These are phyloP conservation scores for Gryon sp. DNA, from an alignment of 1,140 invertebrate species.

Conservation along the genomic window DNA sequence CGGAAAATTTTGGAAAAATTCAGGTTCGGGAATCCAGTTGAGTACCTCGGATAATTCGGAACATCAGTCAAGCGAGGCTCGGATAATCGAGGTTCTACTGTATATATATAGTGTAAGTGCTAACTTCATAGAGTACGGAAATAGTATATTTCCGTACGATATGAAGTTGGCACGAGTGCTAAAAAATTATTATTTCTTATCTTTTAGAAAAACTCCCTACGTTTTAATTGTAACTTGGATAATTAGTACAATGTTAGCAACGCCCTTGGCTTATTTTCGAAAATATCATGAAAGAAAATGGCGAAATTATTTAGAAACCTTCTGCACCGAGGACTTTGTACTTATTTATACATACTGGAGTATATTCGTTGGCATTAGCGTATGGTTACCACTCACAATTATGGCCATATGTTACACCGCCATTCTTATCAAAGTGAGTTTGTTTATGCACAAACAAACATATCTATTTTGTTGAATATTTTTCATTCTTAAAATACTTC, in stretches of 20 bases:
- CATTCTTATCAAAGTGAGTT: conserved; percentile 83
- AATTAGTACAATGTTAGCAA: conserved; percentile 80
- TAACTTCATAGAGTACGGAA: too few relatives aligned
- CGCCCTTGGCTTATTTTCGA: conserved; percentile 84
- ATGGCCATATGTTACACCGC: conserved; percentile 85
- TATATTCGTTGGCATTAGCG: conserved; percentile 84
- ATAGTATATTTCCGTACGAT: not conserved
- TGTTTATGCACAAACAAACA: not conserved
- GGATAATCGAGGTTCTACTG: too few relatives aligned
- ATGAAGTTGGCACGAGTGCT: not conserved
- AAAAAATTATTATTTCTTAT: not conserved
- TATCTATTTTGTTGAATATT: too few relatives aligned
- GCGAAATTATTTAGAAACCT: conserved; percentile 85
- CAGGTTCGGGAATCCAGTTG: too few relatives aligned
- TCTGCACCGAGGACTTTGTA: conserved; percentile 83
- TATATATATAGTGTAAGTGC: too few relatives aligned
- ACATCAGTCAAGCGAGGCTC: too few relatives aligned
- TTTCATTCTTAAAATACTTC: too few relatives aligned
- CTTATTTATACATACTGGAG: conserved; percentile 86
- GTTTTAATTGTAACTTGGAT: conserved; percentile 86
- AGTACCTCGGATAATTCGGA: too few relatives aligned
- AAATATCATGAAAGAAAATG: conserved; percentile 84
- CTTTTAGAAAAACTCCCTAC: conserved; percentile 76
- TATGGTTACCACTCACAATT: conserved; percentile 85
- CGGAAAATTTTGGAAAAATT: too few relatives aligned